Base-by-base conservation (phyloP, 1,140 invertebrate genomes). In the Papilio polytes region DNA sequence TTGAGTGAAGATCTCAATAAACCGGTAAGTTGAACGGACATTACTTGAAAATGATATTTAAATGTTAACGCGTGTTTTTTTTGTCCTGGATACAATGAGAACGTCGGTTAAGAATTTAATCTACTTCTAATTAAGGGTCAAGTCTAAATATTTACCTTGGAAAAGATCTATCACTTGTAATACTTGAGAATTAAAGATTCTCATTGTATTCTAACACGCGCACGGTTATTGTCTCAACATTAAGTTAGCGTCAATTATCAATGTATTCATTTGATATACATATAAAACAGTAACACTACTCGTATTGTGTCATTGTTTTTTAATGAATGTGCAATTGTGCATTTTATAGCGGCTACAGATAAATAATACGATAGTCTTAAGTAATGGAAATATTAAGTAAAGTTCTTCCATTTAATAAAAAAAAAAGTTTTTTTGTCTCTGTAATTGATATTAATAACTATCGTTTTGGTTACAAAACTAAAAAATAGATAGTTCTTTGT, bases 11-110 rank as follows among this genome's bases (percentile, higher is more conserved):
- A 88, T 87, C 88, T 88, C 86, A 83, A 84, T 92, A 91, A 94
- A 94, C 92, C 90, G 92, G 92, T 94, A 92, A 93, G 92, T 92
- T 84, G 90, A 91, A 90, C 86, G 86, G 84, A 89, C 85, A 87
- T 90, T 87, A 91, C 87, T 91, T 89, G 87, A 90, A 86, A 89
- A 82, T 81, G 86, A 78, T 88, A 82, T 88, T 88, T 88, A 84
- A 89, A 91, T 88, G 81, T 82, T 80, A 26, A 51, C 56, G 74
- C 20, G 81, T 77, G 83, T 74, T 22, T 48, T 63, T 41, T 26
- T 20, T 41, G 2, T 41, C 26, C 59, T 59, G 20, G 3, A 74
- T 76, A 26, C 63, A 70, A 70, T 31, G 26, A 70, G 63, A 70
- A 46, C 22, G 41, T 48, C 22, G 0, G 20, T 48, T 48, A 22